Evolutionary conservation across 1,140 invertebrate species (phyloP).

Genomic region (Panagrolaimus sp.): DNA sequence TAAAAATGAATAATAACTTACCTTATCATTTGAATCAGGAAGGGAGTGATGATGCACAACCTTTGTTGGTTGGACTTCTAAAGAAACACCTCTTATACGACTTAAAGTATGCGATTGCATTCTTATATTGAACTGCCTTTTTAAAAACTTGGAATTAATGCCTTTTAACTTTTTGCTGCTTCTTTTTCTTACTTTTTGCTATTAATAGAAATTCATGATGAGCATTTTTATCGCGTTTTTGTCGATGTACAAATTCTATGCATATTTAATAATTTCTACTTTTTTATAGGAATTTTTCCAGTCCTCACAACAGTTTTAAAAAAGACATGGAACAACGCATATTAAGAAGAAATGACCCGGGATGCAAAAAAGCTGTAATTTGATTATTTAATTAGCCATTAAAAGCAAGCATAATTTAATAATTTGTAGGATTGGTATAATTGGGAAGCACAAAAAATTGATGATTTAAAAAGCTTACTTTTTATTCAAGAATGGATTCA

Average conservation of each 20-base stretch:
- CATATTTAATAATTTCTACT: too few relatives aligned
- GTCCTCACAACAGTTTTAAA: not conserved
- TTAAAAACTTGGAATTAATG: too few relatives aligned
- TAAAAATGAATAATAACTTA: not conserved
- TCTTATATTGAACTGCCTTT: not conserved
- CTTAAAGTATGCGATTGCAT: constrained; percentile 15
- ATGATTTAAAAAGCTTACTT: constrained; percentile 98
- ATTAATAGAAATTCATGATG: too few relatives aligned
- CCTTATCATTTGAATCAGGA: not conserved
- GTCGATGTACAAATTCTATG: too few relatives aligned
- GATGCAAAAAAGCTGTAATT: constrained; percentile 22
- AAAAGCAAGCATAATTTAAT: not conserved
- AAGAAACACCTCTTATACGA: constrained; percentile 8
- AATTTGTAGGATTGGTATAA: constrained; percentile 79
- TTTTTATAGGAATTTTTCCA: not conserved
- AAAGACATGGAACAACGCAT: not conserved
- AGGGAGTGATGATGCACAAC: not conserved
- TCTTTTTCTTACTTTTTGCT: too few relatives aligned
- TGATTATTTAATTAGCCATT: not conserved
- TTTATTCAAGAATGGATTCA: constrained; percentile 99
- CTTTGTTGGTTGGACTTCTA: not conserved
- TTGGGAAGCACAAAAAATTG: constrained; percentile 95
- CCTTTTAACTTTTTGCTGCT: too few relatives aligned
- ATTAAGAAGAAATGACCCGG: constrained; percentile 23
- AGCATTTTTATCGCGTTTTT: too few relatives aligned